Percentiles rank a stretch among this genome's conserved stretches.
Conservation (phyloP, 2,888 invertebrate species). For the Gandaritis pyraliata region DNA sequence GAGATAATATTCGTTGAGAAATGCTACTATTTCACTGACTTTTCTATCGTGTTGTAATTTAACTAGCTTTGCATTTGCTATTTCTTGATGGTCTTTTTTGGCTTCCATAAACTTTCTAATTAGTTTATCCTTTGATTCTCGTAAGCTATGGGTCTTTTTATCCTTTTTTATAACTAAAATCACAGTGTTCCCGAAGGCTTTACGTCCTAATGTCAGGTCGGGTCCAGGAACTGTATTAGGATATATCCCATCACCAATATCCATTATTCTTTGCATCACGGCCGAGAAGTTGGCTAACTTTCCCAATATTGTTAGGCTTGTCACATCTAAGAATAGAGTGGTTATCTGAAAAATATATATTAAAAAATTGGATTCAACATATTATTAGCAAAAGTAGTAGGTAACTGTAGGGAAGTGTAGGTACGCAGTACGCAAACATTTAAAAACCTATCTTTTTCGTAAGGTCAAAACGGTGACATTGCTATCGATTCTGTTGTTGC, state of each 20-base stretch:
- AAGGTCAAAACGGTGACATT: too few relatives aligned
- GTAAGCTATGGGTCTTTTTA: not conserved
- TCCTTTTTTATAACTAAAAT: slow-evolving; percentile 7
- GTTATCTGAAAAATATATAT: slow-evolving; percentile 10
- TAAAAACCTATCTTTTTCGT: too few relatives aligned
- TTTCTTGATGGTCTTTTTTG: not conserved
- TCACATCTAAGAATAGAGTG: not conserved
- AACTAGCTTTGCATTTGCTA: slow-evolving; percentile 6
- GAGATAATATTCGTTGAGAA: slow-evolving; percentile 41
- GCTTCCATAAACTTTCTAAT: not conserved
- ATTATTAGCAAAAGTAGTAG: too few relatives aligned
- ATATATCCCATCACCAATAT: not conserved
- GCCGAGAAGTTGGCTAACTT: not conserved
- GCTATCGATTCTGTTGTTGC: too few relatives aligned
- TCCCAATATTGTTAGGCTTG: not conserved
- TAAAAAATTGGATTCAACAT: too few relatives aligned
- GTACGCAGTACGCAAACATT: too few relatives aligned
- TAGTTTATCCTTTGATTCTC: not conserved
- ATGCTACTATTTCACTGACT: slow-evolving; percentile 45
- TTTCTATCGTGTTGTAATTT: slow-evolving; percentile 40
- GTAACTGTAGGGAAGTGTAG: too few relatives aligned
- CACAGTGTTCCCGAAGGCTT: slow-evolving; percentile 2
- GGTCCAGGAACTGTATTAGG: not conserved
- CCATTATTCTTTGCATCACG: slow-evolving; percentile 3
- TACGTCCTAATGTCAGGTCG: slow-evolving; percentile 3